Evolutionary conservation across 1,140 invertebrate species (phyloP).

Genomic region (Drosophila malerkotliana): DNA sequence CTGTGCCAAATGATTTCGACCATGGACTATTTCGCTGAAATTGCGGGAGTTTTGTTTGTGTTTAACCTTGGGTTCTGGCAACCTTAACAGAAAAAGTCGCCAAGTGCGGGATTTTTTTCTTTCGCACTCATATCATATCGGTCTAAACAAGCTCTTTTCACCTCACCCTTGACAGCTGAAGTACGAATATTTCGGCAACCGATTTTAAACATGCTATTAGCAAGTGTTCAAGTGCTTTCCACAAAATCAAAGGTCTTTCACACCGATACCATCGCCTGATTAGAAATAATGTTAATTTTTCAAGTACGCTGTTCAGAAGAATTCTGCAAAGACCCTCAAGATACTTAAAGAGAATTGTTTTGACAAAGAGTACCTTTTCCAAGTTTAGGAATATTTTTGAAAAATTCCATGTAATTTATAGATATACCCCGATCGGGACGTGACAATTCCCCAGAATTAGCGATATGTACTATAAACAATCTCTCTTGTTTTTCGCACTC

Average conservation of each 20-base stretch:
- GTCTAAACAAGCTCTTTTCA: conserved; percentile 11
- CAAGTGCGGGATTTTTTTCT: conserved; percentile 26
- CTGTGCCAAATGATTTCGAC: conserved; percentile 25
- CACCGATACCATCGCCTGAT: conserved; percentile 19
- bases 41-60: not conserved
- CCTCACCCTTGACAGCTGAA: conserved; percentile 27
- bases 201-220: conserved; percentile 21
- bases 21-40: conserved; percentile 12
- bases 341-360: not conserved
- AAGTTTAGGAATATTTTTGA: not conserved
- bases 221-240: conserved; percentile 8
- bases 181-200: conserved; percentile 11
- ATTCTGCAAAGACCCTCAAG: not conserved
- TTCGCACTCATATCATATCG: conserved; percentile 27
- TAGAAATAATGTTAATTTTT: conserved; percentile 24
- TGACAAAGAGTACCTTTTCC: not conserved
- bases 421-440: not conserved
- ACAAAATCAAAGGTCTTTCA: conserved; percentile 4
- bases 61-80: conserved; percentile 25
- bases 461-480: not conserved
- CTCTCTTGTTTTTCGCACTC: too few relatives aligned
- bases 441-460: not conserved
- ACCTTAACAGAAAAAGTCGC: conserved; percentile 26
- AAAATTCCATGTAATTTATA: not conserved
- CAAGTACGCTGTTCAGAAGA: not conserved